Evolutionary conservation across 2,888 invertebrate genomes (phyloP).

Genomic region (Aquatica leii): DNA sequence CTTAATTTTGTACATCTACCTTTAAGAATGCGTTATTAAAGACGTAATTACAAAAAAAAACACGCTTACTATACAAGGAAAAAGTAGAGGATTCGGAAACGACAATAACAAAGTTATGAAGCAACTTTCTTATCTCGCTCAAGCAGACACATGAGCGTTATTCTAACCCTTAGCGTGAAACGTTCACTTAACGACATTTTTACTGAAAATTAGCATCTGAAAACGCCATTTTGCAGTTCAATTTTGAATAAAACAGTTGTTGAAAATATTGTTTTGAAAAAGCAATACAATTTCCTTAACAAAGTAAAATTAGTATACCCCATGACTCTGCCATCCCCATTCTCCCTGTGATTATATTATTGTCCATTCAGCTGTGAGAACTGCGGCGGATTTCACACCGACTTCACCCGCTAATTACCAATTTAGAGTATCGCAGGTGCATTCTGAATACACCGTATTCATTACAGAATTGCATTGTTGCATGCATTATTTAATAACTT

Average conservation of each 20-base stretch:
- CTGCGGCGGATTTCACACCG: constrained; percentile 61
- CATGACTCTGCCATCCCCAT: constrained; percentile 28
- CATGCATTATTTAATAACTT: constrained; percentile 56
- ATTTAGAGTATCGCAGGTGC: constrained; percentile 59
- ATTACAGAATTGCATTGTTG: constrained; percentile 57
- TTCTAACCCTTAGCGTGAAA: neutral
- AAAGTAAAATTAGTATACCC: constrained; percentile 27
- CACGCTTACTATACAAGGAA: constrained; percentile 4
- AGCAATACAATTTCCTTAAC: constrained; percentile 22
- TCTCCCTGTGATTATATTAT: constrained; percentile 55
- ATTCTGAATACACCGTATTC: constrained; percentile 54
- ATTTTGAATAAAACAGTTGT: constrained; percentile 4
- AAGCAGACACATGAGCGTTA: constrained; percentile 34
- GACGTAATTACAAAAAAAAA: neutral
- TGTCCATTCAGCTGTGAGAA: constrained; percentile 59
- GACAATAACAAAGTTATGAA: constrained; percentile 37
- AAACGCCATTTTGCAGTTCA: no score
- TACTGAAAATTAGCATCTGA: no score
- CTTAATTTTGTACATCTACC: constrained; percentile 32
- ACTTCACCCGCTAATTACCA: constrained; percentile 61
- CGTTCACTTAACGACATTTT: neutral
- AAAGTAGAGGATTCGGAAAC: neutral
- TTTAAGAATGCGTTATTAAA: no score
- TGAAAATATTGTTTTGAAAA: constrained; percentile 14
- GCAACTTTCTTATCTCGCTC: constrained; percentile 38